phyloP scores from a whole-genome alignment of 92 coral and sea anemone genomes.

The Scolanthus callimorphus region DNA sequence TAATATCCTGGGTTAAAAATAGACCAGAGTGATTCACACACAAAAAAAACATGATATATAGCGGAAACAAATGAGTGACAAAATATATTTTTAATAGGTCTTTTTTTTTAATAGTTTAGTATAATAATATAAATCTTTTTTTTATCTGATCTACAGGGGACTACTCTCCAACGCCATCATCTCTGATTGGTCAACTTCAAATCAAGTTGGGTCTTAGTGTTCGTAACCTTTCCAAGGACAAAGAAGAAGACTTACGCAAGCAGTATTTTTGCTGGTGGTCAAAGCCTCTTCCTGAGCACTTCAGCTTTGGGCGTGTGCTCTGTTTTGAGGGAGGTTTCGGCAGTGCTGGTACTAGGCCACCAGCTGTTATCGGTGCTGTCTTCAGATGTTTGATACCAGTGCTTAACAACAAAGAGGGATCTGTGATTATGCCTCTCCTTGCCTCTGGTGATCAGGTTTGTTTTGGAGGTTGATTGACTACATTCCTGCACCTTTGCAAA shows the following conservation, averaged over 20 bases:
- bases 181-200: slow-evolving; percentile 84
- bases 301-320: slow-evolving; percentile 70
- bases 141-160: too few relatives aligned
- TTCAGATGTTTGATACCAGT: slow-evolving; percentile 90
- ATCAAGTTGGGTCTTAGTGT: slow-evolving; percentile 77
- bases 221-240: slow-evolving; percentile 63
- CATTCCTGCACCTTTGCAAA: too few relatives aligned
- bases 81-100: too few relatives aligned
- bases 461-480: too few relatives aligned
- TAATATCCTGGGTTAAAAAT: too few relatives aligned
- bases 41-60: too few relatives aligned
- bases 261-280: slow-evolving; percentile 99
- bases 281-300: slow-evolving; percentile 68
- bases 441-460: slow-evolving; percentile 92
- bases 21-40: too few relatives aligned
- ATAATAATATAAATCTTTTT: too few relatives aligned
- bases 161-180: slow-evolving; percentile 80
- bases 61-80: too few relatives aligned
- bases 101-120: too few relatives aligned
- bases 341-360: slow-evolving; percentile 46
- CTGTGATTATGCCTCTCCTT: slow-evolving; percentile 90
- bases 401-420: slow-evolving; percentile 71
- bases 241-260: slow-evolving; percentile 85
- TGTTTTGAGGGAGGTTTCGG: slow-evolving; percentile 98
- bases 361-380: slow-evolving; percentile 88